These are phyloP conservation scores for Pantherophis vulpinus DNA, from an alignment of 2,797 vertebrate genomes.

Conservation along the genomic window DNA sequence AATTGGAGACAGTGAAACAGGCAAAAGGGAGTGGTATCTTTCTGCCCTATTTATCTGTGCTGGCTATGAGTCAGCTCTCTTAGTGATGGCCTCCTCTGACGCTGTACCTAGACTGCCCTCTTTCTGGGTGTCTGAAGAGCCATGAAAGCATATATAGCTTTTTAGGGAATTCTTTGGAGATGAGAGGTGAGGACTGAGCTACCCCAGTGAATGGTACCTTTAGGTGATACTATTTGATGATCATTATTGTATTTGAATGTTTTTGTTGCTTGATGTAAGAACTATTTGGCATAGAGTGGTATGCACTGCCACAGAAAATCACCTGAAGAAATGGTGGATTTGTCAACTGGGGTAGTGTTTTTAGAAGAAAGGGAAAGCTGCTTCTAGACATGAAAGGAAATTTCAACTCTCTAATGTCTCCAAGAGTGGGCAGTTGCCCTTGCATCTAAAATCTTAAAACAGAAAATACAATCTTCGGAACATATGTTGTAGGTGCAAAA, in stretches of 20 bases:
- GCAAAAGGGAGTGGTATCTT: neutral
- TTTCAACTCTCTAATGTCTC: neutral
- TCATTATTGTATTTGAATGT: neutral
- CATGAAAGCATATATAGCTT: neutral
- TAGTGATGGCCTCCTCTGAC: neutral
- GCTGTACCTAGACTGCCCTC: neutral
- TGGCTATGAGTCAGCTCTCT: neutral
- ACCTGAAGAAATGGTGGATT: neutral
- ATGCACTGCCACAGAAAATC: neutral
- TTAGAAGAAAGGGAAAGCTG: neutral
- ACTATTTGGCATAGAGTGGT: neutral
- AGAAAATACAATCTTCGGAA: neutral
- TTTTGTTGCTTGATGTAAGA: neutral
- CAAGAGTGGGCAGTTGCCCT: neutral
- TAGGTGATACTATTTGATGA: neutral
- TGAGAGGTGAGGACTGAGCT: neutral
- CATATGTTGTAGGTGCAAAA: neutral
- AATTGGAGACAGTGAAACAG: neutral
- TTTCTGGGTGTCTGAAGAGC: neutral
- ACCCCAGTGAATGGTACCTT: neutral
- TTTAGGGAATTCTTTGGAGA: neutral
- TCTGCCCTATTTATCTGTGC: neutral
- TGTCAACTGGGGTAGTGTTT: neutral
- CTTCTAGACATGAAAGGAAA: neutral
- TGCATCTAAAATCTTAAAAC: neutral